These are phyloP conservation scores for Podarcis cretensis DNA, from an alignment of 2,113 vertebrate genomes.

Conservation along the genomic window DNA sequence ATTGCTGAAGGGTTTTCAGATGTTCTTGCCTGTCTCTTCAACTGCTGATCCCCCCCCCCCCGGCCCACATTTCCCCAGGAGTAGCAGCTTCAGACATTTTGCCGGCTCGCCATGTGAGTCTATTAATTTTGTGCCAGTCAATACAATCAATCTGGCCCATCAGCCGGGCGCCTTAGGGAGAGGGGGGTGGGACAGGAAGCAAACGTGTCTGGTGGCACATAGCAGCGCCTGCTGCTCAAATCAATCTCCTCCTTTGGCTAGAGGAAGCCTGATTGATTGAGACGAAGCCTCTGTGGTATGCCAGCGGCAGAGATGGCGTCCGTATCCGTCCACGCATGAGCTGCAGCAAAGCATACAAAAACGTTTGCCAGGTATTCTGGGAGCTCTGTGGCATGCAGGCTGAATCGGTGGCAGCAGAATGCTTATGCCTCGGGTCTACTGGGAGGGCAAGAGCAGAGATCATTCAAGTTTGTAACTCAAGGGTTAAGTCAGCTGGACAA, in stretches of 20 bases:
- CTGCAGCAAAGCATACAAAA: no score
- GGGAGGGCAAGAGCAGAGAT: no score
- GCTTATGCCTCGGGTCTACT: no score
- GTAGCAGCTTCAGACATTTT: no score
- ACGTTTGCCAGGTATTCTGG: no score
- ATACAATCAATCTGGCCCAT: not conserved
- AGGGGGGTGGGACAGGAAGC: not conserved
- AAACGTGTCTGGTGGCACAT: no score
- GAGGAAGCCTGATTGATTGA: not conserved
- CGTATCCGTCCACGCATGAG: fast-evolving
- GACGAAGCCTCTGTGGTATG: not conserved
- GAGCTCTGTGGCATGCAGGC: no score
- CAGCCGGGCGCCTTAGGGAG: not conserved
- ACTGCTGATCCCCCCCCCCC: not conserved
- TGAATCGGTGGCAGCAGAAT: no score
- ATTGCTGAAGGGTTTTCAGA: not conserved
- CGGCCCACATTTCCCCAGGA: no score
- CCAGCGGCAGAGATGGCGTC: not conserved
- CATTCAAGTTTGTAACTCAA: no score
- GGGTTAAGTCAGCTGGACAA: no score
- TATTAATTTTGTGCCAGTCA: not conserved
- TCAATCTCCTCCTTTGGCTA: not conserved
- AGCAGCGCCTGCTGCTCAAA: not conserved
- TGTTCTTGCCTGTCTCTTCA: not conserved
- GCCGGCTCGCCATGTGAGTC: not conserved